Evolutionary conservation across 2,888 invertebrate genomes (phyloP), one percentile per base, ranked within the genome.

Genomic region (Eurytoma adleriae): DNA sequence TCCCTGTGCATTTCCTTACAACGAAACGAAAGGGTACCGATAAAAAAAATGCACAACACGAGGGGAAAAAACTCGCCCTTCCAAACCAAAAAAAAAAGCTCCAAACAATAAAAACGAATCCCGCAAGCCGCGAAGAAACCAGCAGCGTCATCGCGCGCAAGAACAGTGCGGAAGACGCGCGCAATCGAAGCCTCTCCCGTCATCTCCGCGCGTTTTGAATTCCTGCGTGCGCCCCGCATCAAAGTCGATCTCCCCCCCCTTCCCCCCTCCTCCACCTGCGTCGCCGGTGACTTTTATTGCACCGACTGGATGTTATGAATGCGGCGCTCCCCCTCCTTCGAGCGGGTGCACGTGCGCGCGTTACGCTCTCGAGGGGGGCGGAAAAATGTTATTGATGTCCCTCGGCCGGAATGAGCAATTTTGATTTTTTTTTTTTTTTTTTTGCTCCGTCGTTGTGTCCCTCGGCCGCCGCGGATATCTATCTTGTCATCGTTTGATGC

Each of bases 261-360:
- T n/a, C 40, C n/a, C 14, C 14, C 14, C 54, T 48, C 48, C 27
- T 48, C 24, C 52, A 0, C 40, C 2, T 18, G 30, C 52, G 50
- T n/a, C 72, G 52, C 82, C 83, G 84, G 86, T 89, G 89, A 89
- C 89, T 89, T 89, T 89, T 89, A 89, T 89, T 89, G 87, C 89
- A 86, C 84, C 86, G 87, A 87, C 87, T 87, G 16, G 86, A 88
- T 86, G 87, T 89, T 89, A 88, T 88, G 86, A 89, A 89, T 88
- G 88, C 86, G 86, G 86, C 84, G 84, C 74, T 54, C 78, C 50
- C 30, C 18, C 24, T 61, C 62, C 71, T 59, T 52, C 40, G 56
- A 16, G 3, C 10, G 13, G 10, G n/a, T 14, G 54, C 54, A 24
- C 14, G 61, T 40, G 40, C 40, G 40, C 40, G 5, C 40, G 40